Evolutionary conservation across 2,797 vertebrate genomes (phyloP).

Genomic region (Peromyscus nudipes): DNA sequence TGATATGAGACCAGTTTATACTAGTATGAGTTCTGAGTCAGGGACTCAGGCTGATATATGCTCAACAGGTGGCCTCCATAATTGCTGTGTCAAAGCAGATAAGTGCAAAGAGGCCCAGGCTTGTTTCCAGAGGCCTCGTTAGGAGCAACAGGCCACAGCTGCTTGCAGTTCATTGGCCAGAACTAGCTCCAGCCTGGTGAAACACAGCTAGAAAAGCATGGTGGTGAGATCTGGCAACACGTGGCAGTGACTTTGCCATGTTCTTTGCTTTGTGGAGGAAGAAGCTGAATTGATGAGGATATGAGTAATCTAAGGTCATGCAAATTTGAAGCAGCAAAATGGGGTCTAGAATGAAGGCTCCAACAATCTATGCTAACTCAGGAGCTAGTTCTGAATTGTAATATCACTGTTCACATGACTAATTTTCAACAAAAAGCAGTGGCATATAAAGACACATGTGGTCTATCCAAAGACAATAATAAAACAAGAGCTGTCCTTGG

Average conservation of each 20-base stretch:
- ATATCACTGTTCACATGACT: background rate
- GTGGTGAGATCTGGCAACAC: too few species aligned
- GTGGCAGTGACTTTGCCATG: background rate
- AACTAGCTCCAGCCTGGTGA: background rate
- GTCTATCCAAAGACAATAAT: background rate
- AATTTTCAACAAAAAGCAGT: background rate
- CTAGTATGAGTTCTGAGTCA: background rate
- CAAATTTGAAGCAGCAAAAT: background rate
- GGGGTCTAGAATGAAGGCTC: background rate
- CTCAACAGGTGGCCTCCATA: accelerated
- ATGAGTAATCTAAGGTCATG: background rate
- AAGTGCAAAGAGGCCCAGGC: accelerated
- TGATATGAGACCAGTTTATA: background rate
- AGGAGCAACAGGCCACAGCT: background rate
- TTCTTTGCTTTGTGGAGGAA: background rate
- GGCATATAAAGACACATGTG: background rate
- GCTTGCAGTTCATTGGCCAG: background rate
- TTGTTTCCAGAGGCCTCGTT: background rate
- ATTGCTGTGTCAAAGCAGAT: background rate
- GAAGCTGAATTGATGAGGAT: background rate
- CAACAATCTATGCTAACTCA: background rate
- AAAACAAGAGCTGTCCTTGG: background rate
- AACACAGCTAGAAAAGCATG: background rate
- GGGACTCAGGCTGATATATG: too few species aligned
- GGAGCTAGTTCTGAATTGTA: background rate